Conservation (phyloP, 92 coral and sea anemone species). For the Paramuricea clavata region DNA sequence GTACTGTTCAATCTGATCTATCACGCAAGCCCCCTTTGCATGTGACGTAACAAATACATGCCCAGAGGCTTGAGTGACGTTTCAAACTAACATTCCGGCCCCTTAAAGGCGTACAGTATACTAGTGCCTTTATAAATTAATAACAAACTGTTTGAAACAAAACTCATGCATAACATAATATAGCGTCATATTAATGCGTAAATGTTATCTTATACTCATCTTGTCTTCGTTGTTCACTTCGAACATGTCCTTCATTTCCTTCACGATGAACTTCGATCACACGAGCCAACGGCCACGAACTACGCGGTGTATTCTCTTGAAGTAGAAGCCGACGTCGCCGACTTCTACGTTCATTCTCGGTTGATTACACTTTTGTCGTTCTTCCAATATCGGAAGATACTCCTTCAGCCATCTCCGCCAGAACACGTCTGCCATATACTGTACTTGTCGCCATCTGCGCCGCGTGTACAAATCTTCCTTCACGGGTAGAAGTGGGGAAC, state of each 20-base stretch:
- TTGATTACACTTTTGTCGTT: slow-evolving; percentile 37
- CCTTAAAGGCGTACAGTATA: no score
- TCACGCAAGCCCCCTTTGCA: no score
- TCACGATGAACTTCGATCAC: slow-evolving; percentile 28
- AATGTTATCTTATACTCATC: no score
- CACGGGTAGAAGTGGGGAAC: slow-evolving; percentile 21
- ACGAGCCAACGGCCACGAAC: slow-evolving; percentile 53
- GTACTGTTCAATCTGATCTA: no score
- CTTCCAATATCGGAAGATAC: slow-evolving; percentile 29
- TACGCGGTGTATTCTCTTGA: slow-evolving; percentile 34
- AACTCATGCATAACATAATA: no score
- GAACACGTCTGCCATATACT: slow-evolving; percentile 24
- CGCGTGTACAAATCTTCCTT: slow-evolving; percentile 16
- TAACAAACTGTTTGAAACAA: no score
- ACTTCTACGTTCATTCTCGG: slow-evolving; percentile 36
- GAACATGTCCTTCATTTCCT: slow-evolving; percentile 14
- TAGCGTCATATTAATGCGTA: no score
- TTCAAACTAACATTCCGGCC: no score
- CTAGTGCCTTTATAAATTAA: no score
- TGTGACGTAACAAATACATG: no score
- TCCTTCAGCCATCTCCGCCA: slow-evolving; percentile 28
- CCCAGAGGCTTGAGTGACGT: no score
- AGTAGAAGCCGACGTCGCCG: slow-evolving; percentile 43
- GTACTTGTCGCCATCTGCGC: slow-evolving; percentile 34
- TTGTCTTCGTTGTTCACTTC: neutral